These are phyloP conservation scores for Lagorchestes hirsutus DNA, from an alignment of 2,797 vertebrate species.

Conservation along the genomic window DNA sequence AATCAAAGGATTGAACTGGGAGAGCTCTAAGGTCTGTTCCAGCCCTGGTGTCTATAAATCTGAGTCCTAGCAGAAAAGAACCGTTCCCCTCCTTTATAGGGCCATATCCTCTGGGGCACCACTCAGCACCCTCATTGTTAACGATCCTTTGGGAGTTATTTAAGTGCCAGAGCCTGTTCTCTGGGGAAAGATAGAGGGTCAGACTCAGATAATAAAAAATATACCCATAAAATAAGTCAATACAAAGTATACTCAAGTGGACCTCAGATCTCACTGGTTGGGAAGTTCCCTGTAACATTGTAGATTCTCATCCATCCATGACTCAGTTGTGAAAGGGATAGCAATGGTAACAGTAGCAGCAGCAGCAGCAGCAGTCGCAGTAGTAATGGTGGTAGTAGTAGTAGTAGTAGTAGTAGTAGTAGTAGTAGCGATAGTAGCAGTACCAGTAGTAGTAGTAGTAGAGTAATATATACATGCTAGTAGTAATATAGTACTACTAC, in stretches of 20 bases:
- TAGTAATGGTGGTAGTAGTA: too few species aligned
- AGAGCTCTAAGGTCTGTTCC: background rate
- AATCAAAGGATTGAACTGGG: background rate
- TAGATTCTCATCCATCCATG: background rate
- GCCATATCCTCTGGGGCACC: background rate
- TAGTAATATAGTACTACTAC: background rate
- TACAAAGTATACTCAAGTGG: background rate
- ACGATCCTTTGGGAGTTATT: background rate
- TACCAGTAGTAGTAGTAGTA: background rate
- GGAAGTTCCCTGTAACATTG: background rate
- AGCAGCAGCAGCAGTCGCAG: too few species aligned
- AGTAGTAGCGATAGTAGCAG: too few species aligned
- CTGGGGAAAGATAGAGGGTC: background rate
- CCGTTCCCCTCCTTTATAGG: background rate
- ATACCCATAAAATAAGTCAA: background rate
- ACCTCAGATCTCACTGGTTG: background rate
- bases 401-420: too few species aligned
- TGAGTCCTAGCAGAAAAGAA: background rate
- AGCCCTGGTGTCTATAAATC: background rate
- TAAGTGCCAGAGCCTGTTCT: background rate
- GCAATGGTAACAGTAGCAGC: background rate
- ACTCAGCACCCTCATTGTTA: background rate
- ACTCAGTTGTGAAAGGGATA: background rate
- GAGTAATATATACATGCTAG: background rate
- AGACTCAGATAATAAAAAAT: background rate